Evolutionary conservation across 2,888 invertebrate genomes (phyloP), one percentile per base, ranked within the genome.

Genomic region (Chymomyza procnemis): DNA sequence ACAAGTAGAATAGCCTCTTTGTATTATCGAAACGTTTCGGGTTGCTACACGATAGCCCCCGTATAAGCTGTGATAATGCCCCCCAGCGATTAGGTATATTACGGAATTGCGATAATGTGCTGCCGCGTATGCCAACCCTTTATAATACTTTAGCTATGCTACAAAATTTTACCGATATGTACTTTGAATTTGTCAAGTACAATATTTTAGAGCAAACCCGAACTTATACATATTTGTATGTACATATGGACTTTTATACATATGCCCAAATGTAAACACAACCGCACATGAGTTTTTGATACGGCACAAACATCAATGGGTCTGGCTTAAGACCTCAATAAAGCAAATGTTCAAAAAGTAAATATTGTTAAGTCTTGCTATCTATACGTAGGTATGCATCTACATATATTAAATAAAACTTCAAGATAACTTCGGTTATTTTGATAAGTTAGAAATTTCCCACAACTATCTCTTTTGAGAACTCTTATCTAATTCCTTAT

Each of bases 81-180:
- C 62, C 52, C 59, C 54, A 46, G 67, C 67, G 80, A 85, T 80
- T 71, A 78, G 67, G 66, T 71, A 52, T 68, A 73, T 75, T 75
- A 80, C 75, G 58, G 69, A 64, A 48, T 19, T 46, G 46, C 65
- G 82, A 85, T 81, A 76, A 34, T 67, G 34, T 5, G 34, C n/a
- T 12, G 6, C 34, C 34, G 34, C 4, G 6, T 26, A 26, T 26
- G 26, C 34, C 34, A 41, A 41, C 34, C 34, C 34, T 41, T 41
- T 41, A 41, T 12, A 12, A 12, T 12, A 34, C 9, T 34, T 34
- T 34, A 34, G 34, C 34, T 34, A 34, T 34, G 34, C 34, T 34
- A 41, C 30, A 3, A 30, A 6, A n/a, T n/a, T n/a, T n/a, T n/a
- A n/a, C 30, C 6, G 30, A 30, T 30, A 30, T 30, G 30, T 30